Evolutionary conservation across 2,888 invertebrate species (phyloP), one percentile per base, ranked within the genome.

Genomic region (Hartigia nigra): DNA sequence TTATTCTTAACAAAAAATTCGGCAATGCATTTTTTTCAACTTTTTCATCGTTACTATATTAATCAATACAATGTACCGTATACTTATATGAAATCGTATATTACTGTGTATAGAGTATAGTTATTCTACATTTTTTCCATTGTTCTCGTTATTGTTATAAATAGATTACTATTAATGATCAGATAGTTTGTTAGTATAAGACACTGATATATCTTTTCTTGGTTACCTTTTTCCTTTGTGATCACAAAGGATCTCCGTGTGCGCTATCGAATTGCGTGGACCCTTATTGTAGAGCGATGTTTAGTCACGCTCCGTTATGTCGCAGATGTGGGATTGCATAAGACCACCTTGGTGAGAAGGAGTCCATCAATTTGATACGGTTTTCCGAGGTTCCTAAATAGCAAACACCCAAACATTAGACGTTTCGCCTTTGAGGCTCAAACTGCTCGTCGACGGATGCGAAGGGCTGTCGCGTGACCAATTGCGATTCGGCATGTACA

Each of bases 351-450:
- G 78, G 77, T 74, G 81, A 70, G 31, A 78, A 78, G 76, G n/a
- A 75, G 78, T 87, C 84, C 81, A 88, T 87, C 83, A 90, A 90
- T 90, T 90, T 84, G 89, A 78, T 77, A 87, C 84, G 88, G 87
- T 85, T 86, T 84, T 87, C 82, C 80, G 77, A 79, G 78, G 78
- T 78, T 82, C 79, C 84, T 85, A 85, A 88, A 78, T 36, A 78
- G 72, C 78, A 78, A 78, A 85, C 81, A 82, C 80, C 77, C 55
- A 79, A 81, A 80, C 79, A 78, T 76, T 77, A 72, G 35, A 72
- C 72, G 77, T 31, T 74, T 80, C 81, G 39, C 76, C 77, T 74
- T 77, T 77, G 79, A 75, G 74, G 72, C 31, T 34, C 72, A 72
- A 72, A 32, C 31, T 32, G 72, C 14, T 31, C 39, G 74, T 78